Base-by-base conservation (phyloP, 2,888 invertebrate species). In the Diachrysia chrysitis region DNA sequence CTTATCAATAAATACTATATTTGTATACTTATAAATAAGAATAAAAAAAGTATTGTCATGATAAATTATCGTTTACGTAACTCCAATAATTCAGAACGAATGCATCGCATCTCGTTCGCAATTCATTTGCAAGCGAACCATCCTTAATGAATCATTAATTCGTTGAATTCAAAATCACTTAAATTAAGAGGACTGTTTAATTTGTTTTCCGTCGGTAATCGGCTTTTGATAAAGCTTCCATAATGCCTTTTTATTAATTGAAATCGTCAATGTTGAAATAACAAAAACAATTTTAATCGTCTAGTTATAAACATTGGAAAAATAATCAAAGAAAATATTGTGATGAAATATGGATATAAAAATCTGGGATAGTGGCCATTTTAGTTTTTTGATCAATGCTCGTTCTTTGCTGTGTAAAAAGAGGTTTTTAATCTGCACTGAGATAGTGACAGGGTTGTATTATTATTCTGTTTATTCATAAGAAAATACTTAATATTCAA, bases 91-190 rank as follows among this genome's bases (percentile, higher is more conserved):
- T 51, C 10, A 14, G 37, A 37, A 0, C n/a, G 5, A n/a, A 42
- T 42, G 42, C 42, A 42, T 42, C 16, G 5, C 42, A 16, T 42
- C 42, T n/a, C 42, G n/a, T 42, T 42, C 42, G n/a, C 42, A 19
- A 19, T 51, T 51, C 48, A 51, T 25, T 54, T 54, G 54, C 54
- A 16, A 54, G 4, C 54, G 16, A 25, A 16, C 54, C 12, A 4
- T 9, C 17, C 48, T 10, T 21, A 51, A 51, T 51, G 48, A 51
- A 51, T 51, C 19, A 51, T 51, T 51, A 19, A 51, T 51, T 51
- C 4, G 19, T 51, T 51, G 19, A 51, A 51, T 51, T 51, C 10
- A 19, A 21, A 51, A 19, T 51, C 54, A 54, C 25, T 29, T 54
- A 54, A 54, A 54, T 16, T 16, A 3, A 29, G 23, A 16, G n/a